Evolutionary conservation across 2,797 vertebrate genomes (phyloP).

Genomic region (Lithobates pipiens): DNA sequence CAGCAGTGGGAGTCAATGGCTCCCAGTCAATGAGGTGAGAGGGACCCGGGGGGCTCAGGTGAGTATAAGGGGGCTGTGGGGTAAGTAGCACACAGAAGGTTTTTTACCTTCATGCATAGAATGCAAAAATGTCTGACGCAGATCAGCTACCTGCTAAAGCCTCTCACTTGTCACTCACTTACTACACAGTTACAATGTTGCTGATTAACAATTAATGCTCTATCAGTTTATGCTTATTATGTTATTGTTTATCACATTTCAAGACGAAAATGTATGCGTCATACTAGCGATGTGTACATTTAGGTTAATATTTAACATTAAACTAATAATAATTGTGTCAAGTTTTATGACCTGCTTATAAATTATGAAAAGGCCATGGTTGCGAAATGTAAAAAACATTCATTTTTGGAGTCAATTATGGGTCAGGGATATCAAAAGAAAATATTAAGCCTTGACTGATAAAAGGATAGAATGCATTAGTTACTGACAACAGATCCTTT

Average conservation of each 20-base stretch:
- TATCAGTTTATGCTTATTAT: background rate
- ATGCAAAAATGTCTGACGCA: too few species aligned
- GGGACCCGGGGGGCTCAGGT: too few species aligned
- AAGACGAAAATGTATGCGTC: background rate
- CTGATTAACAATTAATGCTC: too few species aligned
- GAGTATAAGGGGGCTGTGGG: too few species aligned
- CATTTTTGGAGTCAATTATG: background rate
- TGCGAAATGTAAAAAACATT: background rate
- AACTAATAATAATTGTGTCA: background rate
- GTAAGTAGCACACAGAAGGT: too few species aligned
- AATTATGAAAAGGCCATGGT: background rate
- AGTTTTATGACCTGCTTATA: background rate
- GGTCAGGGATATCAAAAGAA: background rate
- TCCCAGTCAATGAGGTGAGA: too few species aligned
- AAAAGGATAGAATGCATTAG: background rate
- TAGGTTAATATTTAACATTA: background rate
- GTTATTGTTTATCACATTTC: background rate
- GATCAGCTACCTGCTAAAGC: too few species aligned
- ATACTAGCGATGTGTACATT: background rate
- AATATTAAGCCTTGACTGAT: background rate
- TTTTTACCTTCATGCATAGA: too few species aligned
- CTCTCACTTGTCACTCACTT: too few species aligned
- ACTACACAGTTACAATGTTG: too few species aligned
- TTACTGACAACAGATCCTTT: background rate
- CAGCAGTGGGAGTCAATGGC: too few species aligned